phyloP scores from a whole-genome alignment of 2,113 vertebrate species.

The Hypocryptadius cinnamomeus region DNA sequence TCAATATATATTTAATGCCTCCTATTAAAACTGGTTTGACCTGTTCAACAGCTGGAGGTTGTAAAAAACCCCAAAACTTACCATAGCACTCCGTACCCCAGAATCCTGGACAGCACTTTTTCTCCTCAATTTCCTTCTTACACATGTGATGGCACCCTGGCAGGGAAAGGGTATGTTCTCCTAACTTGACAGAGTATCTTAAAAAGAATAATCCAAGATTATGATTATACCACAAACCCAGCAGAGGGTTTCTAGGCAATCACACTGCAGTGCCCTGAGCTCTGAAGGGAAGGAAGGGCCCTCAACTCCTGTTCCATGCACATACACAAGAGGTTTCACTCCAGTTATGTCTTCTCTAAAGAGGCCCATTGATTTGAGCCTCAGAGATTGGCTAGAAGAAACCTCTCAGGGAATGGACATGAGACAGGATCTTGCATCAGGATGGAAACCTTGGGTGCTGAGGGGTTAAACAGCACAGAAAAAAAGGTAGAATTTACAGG shows the following conservation, averaged over 20 bases:
- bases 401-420: background rate
- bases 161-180: slow-evolving; percentile 57
- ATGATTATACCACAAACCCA: background rate
- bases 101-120: slow-evolving; percentile 81
- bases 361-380: background rate
- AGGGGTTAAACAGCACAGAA: background rate
- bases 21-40: background rate
- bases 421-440: background rate
- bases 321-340: background rate
- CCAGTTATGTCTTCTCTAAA: background rate
- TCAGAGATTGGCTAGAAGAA: background rate
- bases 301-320: background rate
- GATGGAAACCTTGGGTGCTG: background rate
- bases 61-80: slow-evolving; percentile 51
- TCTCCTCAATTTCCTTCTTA: slow-evolving; percentile 61
- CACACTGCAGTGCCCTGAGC: background rate
- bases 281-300: background rate
- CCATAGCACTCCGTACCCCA: slow-evolving; percentile 85
- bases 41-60: background rate
- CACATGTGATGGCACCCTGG: slow-evolving; percentile 79
- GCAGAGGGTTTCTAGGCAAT: background rate
- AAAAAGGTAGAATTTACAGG: background rate
- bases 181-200: slow-evolving; percentile 82
- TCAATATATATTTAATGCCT: background rate
- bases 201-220: slow-evolving; percentile 19